These are phyloP conservation scores for Urophycis tenuis DNA, from an alignment of 2,797 vertebrate genomes.

Conservation along the genomic window DNA sequence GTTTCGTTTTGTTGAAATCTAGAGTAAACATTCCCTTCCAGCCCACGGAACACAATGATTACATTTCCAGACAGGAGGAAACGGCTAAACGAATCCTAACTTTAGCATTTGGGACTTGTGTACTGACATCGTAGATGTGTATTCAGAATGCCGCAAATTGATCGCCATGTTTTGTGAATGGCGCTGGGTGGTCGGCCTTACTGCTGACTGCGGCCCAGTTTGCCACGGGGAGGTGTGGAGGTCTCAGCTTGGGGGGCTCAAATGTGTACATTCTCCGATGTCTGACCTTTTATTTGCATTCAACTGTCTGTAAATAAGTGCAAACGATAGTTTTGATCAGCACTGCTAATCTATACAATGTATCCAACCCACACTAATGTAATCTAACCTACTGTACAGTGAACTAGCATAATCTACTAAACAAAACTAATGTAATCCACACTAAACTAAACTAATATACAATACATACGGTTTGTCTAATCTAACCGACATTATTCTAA, in stretches of 20 bases:
- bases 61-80: neutral
- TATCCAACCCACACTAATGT: too few relatives aligned
- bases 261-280: neutral
- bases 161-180: neutral
- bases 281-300: neutral
- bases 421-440: neutral
- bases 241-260: neutral
- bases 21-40: neutral
- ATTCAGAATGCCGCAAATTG: constrained; percentile 8
- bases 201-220: neutral
- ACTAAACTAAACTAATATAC: neutral
- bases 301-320: neutral
- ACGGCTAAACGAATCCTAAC: neutral
- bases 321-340: neutral
- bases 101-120: constrained; percentile 37
- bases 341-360: too few relatives aligned
- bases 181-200: neutral
- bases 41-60: neutral
- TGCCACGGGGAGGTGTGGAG: neutral
- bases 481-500: neutral
- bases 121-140: constrained; percentile 42
- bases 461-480: too few relatives aligned
- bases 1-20: neutral
- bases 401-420: too few relatives aligned
- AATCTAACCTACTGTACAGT: too few relatives aligned